Percentiles rank a stretch among this genome's conserved stretches.
Evolutionary conservation across 2,888 invertebrate species (phyloP).

Genomic region (Platynereis dumerilii): DNA sequence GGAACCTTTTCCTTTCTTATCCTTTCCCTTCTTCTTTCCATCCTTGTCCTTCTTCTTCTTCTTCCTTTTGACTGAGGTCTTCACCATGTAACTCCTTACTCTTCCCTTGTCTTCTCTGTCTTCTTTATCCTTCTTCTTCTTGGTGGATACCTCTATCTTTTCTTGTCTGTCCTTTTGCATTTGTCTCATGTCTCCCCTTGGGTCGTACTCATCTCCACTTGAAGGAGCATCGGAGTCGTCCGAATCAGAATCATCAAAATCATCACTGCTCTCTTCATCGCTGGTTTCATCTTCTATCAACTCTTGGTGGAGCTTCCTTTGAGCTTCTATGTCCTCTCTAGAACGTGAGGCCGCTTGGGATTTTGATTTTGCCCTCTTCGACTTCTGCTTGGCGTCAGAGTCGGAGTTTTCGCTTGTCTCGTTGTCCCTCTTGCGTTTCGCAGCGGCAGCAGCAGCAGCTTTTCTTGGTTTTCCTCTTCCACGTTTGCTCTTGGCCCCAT

Average conservation of each 20-base stretch:
- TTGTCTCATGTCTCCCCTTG: conserved; percentile 13
- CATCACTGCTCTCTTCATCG: background rate
- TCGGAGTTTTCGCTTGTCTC: background rate
- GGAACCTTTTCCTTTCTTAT: conserved; percentile 16
- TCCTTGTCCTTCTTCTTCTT: conserved; percentile 7
- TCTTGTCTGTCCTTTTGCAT: background rate
- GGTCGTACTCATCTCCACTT: conserved; percentile 24
- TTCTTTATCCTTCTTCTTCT: conserved; percentile 20
- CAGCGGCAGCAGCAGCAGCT: background rate
- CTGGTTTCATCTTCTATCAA: conserved; percentile 19
- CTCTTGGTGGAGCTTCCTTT: conserved; percentile 29
- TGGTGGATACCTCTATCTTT: conserved; percentile 19
- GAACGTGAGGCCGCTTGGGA: conserved; percentile 7
- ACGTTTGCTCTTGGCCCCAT: background rate
- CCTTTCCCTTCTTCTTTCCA: conserved; percentile 16
- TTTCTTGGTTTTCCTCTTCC: background rate
- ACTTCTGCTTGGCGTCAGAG: background rate
- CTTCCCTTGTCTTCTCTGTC: conserved; percentile 23
- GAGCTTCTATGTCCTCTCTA: conserved; percentile 34
- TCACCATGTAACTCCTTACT: background rate
- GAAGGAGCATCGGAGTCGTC: background rate
- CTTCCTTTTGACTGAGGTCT: background rate
- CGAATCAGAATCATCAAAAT: background rate
- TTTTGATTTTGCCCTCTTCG: conserved; percentile 6
- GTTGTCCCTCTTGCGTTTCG: conserved; percentile 5